Evolutionary conservation across 2,797 vertebrate species (phyloP), one percentile per base, ranked within the genome.

Genomic region (Chelidonichthys spinosus): DNA sequence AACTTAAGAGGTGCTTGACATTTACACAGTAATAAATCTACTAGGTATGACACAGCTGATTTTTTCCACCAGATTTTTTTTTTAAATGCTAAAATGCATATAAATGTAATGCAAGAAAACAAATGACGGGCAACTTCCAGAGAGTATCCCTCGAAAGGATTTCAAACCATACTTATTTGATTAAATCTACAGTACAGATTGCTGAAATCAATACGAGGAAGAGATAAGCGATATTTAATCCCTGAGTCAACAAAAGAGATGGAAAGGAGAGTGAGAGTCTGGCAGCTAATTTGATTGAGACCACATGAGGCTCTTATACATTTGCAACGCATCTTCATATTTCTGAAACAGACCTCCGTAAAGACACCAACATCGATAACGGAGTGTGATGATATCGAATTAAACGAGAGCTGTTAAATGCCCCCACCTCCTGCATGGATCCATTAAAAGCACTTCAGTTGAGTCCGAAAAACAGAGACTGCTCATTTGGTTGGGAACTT

Each of bases 231-330:
- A 47, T 49, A 40, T 37, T 66, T 72, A 10, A 69, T 35, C 54
- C 7, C 47, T 65, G 7, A 1, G 39, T 25, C 14, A 37, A 60
- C 35, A 53, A 35, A 43, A 40, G 17, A 56, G 35, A 62, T 2
- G 11, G 9, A 63, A 9, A 66, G 37, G 10, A 17, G 32, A 47
- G 50, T 1, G 5, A 54, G 62, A 0, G 37, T 33, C 61, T 58
- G 63, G 49, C 25, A 40, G 35, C 46, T 71, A 69, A 76, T 81
- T 32, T 44, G 37, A 81, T 78, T 71, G 40, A 68, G 47, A 64
- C 40, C 32, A 69, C 43, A 80, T 82, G 61, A 76, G 55, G 47
- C 49, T 52, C 18, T 43, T 60, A 40, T 25, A 17, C 63, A 58
- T 71, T 55, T 42, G 40, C 42, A 78, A 70, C 2, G 14, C 69